Evolutionary conservation across 2,888 invertebrate species (phyloP).

Genomic region (Pollenia griseotomentosa): DNA sequence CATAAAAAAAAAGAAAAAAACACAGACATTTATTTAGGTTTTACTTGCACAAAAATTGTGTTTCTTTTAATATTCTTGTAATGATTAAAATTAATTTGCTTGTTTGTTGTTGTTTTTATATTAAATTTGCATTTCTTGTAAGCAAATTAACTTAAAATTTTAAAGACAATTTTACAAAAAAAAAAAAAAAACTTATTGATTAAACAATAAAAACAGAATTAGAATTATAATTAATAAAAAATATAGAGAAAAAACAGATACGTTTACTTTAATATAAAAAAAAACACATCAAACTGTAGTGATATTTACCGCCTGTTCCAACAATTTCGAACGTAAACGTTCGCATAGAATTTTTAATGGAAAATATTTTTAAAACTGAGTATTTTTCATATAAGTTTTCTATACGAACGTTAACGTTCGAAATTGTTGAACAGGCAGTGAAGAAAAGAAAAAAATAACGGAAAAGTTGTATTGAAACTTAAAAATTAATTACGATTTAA

Average conservation of each 20-base stretch:
- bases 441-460: conserved; percentile 13
- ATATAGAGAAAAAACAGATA: conserved; percentile 21
- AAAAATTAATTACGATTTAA: conserved; percentile 58
- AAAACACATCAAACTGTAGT: conserved; percentile 15
- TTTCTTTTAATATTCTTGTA: conserved; percentile 58
- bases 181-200: conserved; percentile 66
- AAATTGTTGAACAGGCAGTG: no score
- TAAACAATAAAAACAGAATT: conserved; percentile 56
- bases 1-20: conserved; percentile 5
- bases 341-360: no score
- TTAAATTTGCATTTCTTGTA: conserved; percentile 60
- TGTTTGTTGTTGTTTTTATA: conserved; percentile 58
- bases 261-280: conserved; percentile 26
- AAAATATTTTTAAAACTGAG: no score
- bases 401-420: no score
- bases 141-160: conserved; percentile 59
- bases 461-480: conserved; percentile 54
- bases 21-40: conserved; percentile 27
- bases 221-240: conserved; percentile 52
- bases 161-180: conserved; percentile 62
- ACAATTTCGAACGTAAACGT: no score
- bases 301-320: background rate
- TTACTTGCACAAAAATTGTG: conserved; percentile 66
- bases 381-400: no score
- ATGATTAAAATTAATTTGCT: conserved; percentile 65